Evolutionary conservation across 2,797 vertebrate genomes (phyloP).

Genomic region (Parauchenoglanis punctatus): DNA sequence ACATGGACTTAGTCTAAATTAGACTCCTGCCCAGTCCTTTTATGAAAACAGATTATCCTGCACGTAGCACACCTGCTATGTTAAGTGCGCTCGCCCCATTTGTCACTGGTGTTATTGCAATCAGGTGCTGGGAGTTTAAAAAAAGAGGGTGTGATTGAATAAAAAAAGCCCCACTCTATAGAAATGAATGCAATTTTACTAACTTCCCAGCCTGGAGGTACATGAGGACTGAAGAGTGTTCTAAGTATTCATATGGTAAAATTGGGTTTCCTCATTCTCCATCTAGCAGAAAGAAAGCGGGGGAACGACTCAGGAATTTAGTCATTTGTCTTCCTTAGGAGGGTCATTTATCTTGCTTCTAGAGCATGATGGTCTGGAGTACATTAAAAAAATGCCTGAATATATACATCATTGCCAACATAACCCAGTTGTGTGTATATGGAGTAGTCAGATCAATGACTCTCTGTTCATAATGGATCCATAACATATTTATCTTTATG

Average conservation of each 20-base stretch:
- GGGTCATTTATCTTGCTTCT: constrained; percentile 55
- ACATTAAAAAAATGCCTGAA: constrained; percentile 51
- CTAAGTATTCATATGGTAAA: constrained; percentile 65
- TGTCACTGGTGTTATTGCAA: constrained; percentile 72
- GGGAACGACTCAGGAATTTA: constrained; percentile 60
- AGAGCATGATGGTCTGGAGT: constrained; percentile 54
- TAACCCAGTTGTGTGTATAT: constrained; percentile 54
- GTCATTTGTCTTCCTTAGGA: constrained; percentile 63
- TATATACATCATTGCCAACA: constrained; percentile 56
- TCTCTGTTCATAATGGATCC: constrained; percentile 41
- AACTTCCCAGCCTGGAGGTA: constrained; percentile 65
- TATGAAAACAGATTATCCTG: constrained; percentile 73
- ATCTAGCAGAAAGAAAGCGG: constrained; percentile 58
- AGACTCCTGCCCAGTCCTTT: constrained; percentile 66
- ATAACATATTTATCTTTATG: constrained; percentile 49
- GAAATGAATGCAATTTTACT: constrained; percentile 67
- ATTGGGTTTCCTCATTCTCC: constrained; percentile 66
- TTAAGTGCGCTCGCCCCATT: constrained; percentile 59
- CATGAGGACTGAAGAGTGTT: constrained; percentile 64
- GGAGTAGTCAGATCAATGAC: constrained; percentile 50
- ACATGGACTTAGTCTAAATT: constrained; percentile 63
- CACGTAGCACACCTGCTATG: constrained; percentile 67
- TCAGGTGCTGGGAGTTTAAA: constrained; percentile 65
- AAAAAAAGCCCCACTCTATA: constrained; percentile 65
- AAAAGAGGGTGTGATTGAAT: constrained; percentile 51